Evolutionary conservation across 1,140 invertebrate species (phyloP), one percentile per base, ranked within the genome.

Genomic region (Trichomalopsis sarcophagae): DNA sequence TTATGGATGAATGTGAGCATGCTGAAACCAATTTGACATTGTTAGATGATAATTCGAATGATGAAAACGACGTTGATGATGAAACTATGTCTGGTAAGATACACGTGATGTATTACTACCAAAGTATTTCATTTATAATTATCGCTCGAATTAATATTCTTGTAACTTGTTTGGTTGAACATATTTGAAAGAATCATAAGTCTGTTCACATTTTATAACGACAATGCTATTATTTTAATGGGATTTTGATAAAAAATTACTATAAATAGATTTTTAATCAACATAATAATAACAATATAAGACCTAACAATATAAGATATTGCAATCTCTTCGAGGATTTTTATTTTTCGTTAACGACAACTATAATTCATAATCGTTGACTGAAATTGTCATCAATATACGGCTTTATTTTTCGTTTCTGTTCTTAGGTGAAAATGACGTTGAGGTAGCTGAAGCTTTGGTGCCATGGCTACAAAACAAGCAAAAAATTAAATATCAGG

Each of bases 61-160:
- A 97, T 87, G 96, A 97, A 90, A 97, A 97, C 91, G 96, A 97
- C 89, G 95, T 97, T 5, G 96, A 97, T 89, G 96, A 97, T 87
- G 97, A 97, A 93, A 97, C 96, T 2, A 97, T 97, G 95, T 97
- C 95, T 90, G 96, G 96, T 96, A 91, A 93, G 87, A 89, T 73
- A 83, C 27, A 81, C 36, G 17, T 73, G 78, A 62, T 50, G 7
- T 50, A 40, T 33, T 36, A 36, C 5, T 4, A 36, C 33, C 33
- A 6, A 36, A 36, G 33, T 36, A 36, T 36, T 36, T 69, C 4
- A 81, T 44, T 50, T n/a, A 71, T 81, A 44, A 21, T 55, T 50
- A 78, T 44, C n/a, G 21, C 40, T 76, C 36, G 10, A 40, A 40
- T 33, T 78, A 21, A 14, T 77, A 27, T 11, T 79, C 23, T 87